Conservation (phyloP, 2,888 invertebrate species). For the Drosophila melanosoma region DNA sequence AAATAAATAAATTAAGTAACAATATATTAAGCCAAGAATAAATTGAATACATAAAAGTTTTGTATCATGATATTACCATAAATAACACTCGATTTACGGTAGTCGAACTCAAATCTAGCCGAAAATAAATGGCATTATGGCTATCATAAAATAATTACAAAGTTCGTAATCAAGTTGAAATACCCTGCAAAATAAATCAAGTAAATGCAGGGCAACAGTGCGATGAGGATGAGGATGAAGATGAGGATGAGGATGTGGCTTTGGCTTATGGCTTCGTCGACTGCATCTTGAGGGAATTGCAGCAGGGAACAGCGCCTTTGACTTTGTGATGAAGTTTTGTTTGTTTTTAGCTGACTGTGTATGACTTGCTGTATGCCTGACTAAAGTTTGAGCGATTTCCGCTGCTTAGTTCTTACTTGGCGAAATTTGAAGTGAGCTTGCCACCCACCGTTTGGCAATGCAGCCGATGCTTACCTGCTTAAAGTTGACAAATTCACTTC, state of each 20-base stretch:
- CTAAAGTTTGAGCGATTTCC: slow-evolving; percentile 52
- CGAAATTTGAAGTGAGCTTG: slow-evolving; percentile 19
- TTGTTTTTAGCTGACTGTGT: slow-evolving; percentile 31
- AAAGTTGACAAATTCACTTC: slow-evolving; percentile 56
- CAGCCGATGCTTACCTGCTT: slow-evolving; percentile 27
- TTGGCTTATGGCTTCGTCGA: slow-evolving; percentile 35
- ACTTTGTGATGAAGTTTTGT: slow-evolving; percentile 58
- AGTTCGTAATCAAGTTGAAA: slow-evolving; percentile 19
- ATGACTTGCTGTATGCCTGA: slow-evolving; percentile 19
- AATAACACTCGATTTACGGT: not conserved
- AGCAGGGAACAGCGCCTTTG: slow-evolving; percentile 45
- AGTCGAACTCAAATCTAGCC: not conserved
- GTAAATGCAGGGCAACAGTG: slow-evolving; percentile 2
- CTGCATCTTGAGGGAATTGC: slow-evolving; percentile 56
- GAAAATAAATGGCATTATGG: not conserved
- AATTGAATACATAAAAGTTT: not conserved
- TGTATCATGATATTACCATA: not conserved
- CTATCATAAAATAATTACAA: not conserved
- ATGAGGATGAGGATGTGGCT: slow-evolving; percentile 17
- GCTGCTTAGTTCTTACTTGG: slow-evolving; percentile 42
- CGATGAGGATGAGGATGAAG: slow-evolving; percentile 6
- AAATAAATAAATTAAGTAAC: not conserved
- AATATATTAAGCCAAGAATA: not conserved
- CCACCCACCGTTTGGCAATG: slow-evolving; percentile 16
- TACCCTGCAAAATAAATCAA: slow-evolving; percentile 29